A percentile compares a stretch with the other conserved stretches of the same genome.
These are phyloP conservation scores for Dasysyrphus albostriatus DNA, from an alignment of 2,888 invertebrate genomes.

Conservation along the genomic window DNA sequence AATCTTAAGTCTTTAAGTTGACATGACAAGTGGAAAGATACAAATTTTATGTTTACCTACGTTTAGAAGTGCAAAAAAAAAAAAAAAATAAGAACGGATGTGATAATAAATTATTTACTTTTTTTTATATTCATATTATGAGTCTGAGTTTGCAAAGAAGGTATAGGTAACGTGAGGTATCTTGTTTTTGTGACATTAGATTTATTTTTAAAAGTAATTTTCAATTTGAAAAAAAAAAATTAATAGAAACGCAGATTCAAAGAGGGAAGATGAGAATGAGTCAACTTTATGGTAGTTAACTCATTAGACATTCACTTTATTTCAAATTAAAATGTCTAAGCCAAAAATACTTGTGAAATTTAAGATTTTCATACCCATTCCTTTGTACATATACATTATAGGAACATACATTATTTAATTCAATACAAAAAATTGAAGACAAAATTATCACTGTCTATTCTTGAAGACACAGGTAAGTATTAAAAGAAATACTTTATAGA, in stretches of 20 bases:
- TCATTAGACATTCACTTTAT: not conserved
- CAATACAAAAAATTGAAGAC: too few species aligned
- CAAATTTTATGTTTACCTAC: not conserved
- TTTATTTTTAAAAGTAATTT: not conserved
- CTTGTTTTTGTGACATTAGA: not conserved
- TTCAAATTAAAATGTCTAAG: not conserved
- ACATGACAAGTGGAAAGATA: slow-evolving; percentile 20
- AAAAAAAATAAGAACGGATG: not conserved
- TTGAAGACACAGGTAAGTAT: too few species aligned
- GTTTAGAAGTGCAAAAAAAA: not conserved
- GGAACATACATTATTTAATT: too few species aligned
- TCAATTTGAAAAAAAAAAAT: not conserved
- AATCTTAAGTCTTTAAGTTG: slow-evolving; percentile 15
- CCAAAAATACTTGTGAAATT: not conserved
- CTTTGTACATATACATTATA: too few species aligned
- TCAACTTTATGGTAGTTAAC: slow-evolving; percentile 1
- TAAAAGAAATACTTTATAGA: too few species aligned
- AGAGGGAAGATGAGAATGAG: not conserved
- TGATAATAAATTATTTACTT: slow-evolving; percentile 14
- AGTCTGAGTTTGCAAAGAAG: not conserved
- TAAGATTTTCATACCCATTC: not conserved
- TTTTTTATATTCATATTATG: not conserved
- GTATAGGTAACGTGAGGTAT: not conserved
- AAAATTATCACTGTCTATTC: too few species aligned
- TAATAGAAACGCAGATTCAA: not conserved